Percentiles rank a stretch among this genome's conserved stretches.
Conservation (phyloP, 2,797 vertebrate species). For the Ambastaia sidthimunki region DNA sequence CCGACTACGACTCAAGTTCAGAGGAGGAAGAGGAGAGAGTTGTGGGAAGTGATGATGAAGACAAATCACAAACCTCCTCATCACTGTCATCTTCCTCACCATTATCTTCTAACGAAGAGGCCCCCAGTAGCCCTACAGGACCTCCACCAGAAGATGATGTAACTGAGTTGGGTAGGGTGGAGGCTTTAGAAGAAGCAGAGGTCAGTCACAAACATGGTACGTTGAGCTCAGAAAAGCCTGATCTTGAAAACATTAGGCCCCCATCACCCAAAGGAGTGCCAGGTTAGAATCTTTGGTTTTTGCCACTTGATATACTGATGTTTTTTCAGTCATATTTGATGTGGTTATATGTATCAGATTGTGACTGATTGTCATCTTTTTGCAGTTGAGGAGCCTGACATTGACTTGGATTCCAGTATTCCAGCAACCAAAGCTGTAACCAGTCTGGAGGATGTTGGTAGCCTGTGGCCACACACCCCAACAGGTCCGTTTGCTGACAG, state of each 20-base stretch:
- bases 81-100: slow-evolving; percentile 71
- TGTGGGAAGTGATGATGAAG: slow-evolving; percentile 62
- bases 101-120: slow-evolving; percentile 72
- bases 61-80: slow-evolving; percentile 59
- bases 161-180: slow-evolving; percentile 45
- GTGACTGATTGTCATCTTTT: slow-evolving; percentile 44
- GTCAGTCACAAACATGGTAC: slow-evolving; percentile 51
- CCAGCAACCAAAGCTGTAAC: slow-evolving; percentile 70
- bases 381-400: slow-evolving; percentile 68
- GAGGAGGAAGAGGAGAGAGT: slow-evolving; percentile 74
- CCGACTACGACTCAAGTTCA: slow-evolving; percentile 88
- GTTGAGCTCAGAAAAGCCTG: slow-evolving; percentile 6
- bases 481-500: slow-evolving; percentile 75
- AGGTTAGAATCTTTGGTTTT: slow-evolving; percentile 70
- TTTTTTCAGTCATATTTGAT: background rate
- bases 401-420: slow-evolving; percentile 66
- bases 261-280: slow-evolving; percentile 73
- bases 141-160: slow-evolving; percentile 64
- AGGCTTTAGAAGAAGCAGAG: slow-evolving; percentile 58
- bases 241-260: slow-evolving; percentile 71
- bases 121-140: slow-evolving; percentile 58
- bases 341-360: background rate
- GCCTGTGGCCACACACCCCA: slow-evolving; percentile 75
- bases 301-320: background rate
- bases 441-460: slow-evolving; percentile 64